Conservation (phyloP, 2,113 vertebrate genomes). For the Scatophagus argus region DNA sequence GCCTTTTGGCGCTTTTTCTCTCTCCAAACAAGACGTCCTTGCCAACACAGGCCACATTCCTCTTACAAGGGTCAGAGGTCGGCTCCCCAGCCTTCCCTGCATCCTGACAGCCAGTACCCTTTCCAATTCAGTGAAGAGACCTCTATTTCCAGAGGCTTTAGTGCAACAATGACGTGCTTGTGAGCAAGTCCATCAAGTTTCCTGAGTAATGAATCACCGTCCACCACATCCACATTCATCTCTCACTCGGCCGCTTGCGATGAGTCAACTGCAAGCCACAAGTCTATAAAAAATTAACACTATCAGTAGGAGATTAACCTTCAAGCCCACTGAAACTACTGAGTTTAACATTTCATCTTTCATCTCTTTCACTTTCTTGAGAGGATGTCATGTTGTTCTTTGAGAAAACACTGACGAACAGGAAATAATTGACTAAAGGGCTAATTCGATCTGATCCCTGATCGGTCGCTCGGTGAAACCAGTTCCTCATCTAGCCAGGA, state of each 20-base stretch:
- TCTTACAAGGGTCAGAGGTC: slow-evolving; percentile 71
- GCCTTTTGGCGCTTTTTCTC: slow-evolving; percentile 54
- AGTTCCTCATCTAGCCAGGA: slow-evolving; percentile 23
- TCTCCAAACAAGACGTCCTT: slow-evolving; percentile 52
- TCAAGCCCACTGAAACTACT: neutral
- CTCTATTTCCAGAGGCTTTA: slow-evolving; percentile 60
- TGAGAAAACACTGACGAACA: slow-evolving; percentile 6
- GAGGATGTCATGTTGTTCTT: neutral
- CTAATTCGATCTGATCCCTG: neutral
- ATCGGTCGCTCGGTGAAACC: neutral
- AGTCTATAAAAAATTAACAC: neutral
- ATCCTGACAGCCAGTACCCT: slow-evolving; percentile 64
- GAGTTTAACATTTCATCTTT: neutral
- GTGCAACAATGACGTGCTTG: slow-evolving; percentile 68
- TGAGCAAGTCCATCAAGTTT: slow-evolving; percentile 62
- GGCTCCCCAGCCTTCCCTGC: slow-evolving; percentile 46
- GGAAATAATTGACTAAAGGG: slow-evolving; percentile 16
- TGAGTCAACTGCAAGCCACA: slow-evolving; percentile 35
- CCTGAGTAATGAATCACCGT: slow-evolving; percentile 61
- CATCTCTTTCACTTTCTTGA: neutral
- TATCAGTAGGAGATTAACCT: neutral
- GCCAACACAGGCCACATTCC: slow-evolving; percentile 68
- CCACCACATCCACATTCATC: slow-evolving; percentile 21
- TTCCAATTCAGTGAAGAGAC: slow-evolving; percentile 66
- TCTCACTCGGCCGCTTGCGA: slow-evolving; percentile 19